Evolutionary conservation across 2,113 vertebrate species (phyloP).

Genomic region (Trachemys scripta): DNA sequence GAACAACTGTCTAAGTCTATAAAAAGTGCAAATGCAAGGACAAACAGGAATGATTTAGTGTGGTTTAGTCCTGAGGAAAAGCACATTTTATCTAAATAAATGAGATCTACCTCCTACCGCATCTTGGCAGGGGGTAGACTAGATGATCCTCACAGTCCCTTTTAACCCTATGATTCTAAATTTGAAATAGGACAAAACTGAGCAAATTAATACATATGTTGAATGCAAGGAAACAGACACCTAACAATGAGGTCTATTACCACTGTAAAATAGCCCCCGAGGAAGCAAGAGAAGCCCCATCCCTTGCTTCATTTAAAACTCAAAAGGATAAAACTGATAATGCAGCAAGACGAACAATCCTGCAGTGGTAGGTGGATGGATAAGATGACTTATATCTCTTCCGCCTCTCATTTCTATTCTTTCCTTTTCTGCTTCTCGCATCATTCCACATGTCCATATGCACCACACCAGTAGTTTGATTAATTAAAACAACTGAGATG

Average conservation of each 20-base stretch:
- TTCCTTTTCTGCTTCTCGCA: background rate
- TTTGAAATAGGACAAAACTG: background rate
- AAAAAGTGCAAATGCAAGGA: background rate
- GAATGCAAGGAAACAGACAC: background rate
- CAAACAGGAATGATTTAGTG: background rate
- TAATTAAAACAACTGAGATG: constrained; percentile 49
- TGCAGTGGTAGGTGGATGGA: background rate
- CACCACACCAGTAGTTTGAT: background rate
- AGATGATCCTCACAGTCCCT: too few relatives aligned
- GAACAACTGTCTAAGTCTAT: background rate
- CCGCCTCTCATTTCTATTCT: background rate
- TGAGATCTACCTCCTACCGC: background rate
- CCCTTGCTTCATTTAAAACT: background rate
- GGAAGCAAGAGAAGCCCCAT: rapidly evolving
- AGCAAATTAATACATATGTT: background rate
- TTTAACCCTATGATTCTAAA: background rate
- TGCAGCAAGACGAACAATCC: background rate
- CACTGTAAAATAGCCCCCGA: background rate
- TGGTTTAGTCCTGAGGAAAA: background rate
- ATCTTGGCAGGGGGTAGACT: too few relatives aligned
- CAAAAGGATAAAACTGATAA: background rate
- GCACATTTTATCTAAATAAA: background rate
- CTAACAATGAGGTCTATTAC: background rate
- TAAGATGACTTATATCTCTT: background rate
- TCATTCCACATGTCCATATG: background rate